Base-by-base conservation (phyloP, 2,888 invertebrate genomes). In the Danaus chrysippus region DNA sequence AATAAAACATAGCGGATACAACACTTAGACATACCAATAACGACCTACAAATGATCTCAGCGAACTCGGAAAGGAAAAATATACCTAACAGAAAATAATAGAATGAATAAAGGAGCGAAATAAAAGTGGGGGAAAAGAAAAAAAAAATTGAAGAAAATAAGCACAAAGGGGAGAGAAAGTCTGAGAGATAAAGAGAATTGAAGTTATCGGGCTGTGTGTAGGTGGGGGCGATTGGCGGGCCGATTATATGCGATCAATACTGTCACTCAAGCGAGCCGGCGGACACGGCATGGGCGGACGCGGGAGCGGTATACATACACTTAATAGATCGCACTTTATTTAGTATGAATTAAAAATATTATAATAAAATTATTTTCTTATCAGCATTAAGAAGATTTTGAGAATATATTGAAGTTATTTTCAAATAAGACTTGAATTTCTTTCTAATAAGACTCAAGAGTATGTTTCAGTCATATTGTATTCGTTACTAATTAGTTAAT, bases 131-230 rank as follows among this genome's bases (percentile, higher is more conserved):
- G 84, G 80, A 77, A 81, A 81, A 75, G 76, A 78, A n/a, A 77
- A 54, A 62, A 86, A 85, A 87, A 89, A 87, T 83, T 87, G 82
- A 81, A 84, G 86, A 88, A 87, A 89, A 88, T 86, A 87, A 87
- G 90, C 81, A 89, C 89, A 90, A 90, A 87, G 87, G 87, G 85
- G 86, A 85, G 80, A 83, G 85, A 84, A 84, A 85, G 84, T 84
- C 82, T 82, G 82, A 83, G 84, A 88, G 90, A 91, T 91, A 91
- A 88, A 87, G 86, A 84, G 90, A 87, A 91, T 91, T 87, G 91
- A 83, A 89, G 90, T 83, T 87, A 89, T 88, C 87, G 89, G 85
- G 84, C 89, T 87, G 88, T 81, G 75, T 76, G 82, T 76, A 83
- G 87, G 86, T 81, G 78, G 87, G 86, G 85, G 79, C 80, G 78